Evolutionary conservation across 2,113 vertebrate genomes (phyloP).

Genomic region (Heptranchias perlo): DNA sequence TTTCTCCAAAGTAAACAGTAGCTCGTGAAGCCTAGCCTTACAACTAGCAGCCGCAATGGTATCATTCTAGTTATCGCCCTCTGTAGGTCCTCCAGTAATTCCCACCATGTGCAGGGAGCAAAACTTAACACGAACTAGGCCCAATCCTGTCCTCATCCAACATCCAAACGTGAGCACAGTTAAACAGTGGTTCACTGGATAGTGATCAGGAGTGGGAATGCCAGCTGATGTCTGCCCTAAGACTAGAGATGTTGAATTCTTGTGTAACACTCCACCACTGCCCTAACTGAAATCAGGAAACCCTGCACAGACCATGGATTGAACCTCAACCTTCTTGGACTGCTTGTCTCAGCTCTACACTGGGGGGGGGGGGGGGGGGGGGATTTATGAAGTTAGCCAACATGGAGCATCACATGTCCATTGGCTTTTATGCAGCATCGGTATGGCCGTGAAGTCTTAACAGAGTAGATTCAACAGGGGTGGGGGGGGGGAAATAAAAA

Average conservation of each 20-base stretch:
- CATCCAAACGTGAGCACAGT: background rate
- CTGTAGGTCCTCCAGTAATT: no score
- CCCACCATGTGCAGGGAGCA: no score
- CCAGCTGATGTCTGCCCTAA: background rate
- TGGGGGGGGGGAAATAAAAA: background rate
- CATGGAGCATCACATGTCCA: background rate
- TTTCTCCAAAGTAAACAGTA: no score
- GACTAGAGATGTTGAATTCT: background rate
- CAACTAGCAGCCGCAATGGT: no score
- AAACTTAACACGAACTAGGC: no score
- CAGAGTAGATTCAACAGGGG: background rate
- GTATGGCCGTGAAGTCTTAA: background rate
- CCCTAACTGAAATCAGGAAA: background rate
- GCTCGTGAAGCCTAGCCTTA: no score
- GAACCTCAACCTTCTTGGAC: no score
- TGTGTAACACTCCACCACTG: background rate
- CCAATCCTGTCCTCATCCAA: background rate
- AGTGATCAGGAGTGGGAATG: background rate
- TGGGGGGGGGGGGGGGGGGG: no score
- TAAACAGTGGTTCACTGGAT: background rate
- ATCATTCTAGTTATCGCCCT: no score
- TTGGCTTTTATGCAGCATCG: background rate
- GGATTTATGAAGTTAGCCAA: background rate
- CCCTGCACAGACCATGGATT: background rate
- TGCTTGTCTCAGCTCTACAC: no score